Base-by-base conservation (phyloP, 2,113 vertebrate genomes). In the Centrocercus urophasianus region DNA sequence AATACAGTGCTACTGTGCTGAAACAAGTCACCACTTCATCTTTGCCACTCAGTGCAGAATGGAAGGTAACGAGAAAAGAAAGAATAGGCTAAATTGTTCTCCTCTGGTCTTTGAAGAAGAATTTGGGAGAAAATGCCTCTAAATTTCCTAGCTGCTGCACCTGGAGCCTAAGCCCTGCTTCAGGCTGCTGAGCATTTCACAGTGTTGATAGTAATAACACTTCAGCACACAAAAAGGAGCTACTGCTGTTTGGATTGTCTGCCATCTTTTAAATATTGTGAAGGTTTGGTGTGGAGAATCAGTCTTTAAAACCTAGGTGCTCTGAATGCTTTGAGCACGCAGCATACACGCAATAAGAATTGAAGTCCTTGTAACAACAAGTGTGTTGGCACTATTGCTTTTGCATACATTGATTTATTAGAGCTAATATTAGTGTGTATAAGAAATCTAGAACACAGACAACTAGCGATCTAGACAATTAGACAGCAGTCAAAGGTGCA, bases 291-390 rank as follows among this genome's bases (percentile, higher is more conserved):
- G 47, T 14, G 8, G 22, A 45, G 25, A 79, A 78, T 75, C 21
- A 61, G 59, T 61, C 40, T 30, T 90, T 78, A 89, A 74, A 84
- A 56, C 38, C 42, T 67, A 60, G 60, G 83, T 61, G 21, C 15
- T 63, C 61, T 65, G 22, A 72, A 48, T 84, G 43, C 22, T 76
- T 75, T 83, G 36, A 64, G 36, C 36, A 28, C 8, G 27, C 38
- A 64, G 34, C 11, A 11, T 64, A 18, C 81, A 13, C 43, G 65
- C 61, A 69, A 10, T 0, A 0, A 79, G 18, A 15, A 2, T 45
- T 43, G 73, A 45, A 86, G 27, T 65, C 36, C 30, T 54, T 72
- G 32, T 45, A 75, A 47, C 69, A 81, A 75, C 11, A 81, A 76
- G n/a, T 57, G 11, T 60, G 47, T 60, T 88, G 7, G 1, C 27